Percentiles rank a stretch among this genome's conserved stretches.
phyloP scores from a whole-genome alignment of 2,113 vertebrate genomes.

The Erpornis zantholeuca region DNA sequence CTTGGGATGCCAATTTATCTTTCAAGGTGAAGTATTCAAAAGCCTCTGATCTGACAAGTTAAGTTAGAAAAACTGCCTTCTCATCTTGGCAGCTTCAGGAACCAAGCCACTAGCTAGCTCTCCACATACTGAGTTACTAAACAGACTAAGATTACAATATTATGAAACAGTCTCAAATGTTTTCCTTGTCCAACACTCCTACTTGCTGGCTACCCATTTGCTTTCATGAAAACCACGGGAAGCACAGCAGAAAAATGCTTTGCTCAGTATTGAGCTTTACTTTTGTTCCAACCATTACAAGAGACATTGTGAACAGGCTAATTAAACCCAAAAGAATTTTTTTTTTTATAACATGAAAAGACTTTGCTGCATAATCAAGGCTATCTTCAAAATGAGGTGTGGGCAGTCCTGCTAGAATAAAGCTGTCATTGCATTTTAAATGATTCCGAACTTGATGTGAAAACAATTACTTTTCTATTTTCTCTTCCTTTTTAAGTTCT shows the following conservation, averaged over 20 bases:
- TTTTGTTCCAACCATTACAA: not conserved
- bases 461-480: not conserved
- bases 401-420: not conserved
- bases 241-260: not conserved
- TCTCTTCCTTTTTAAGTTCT: not conserved
- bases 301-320: not conserved
- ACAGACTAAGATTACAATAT: not conserved
- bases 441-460: not conserved
- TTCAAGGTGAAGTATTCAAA: not conserved
- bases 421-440: not conserved
- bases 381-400: not conserved
- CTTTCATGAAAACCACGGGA: not conserved
- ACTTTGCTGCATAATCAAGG: not conserved
- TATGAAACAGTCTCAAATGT: not conserved
- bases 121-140: not conserved
- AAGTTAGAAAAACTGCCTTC: not conserved
- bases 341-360: not conserved
- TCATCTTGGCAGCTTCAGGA: not conserved
- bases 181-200: not conserved
- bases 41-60: not conserved
- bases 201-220: not conserved
- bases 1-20: constrained; percentile 1
- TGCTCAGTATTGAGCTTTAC: not conserved
- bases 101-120: not conserved
- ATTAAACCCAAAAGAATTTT: not conserved